These are phyloP conservation scores for Zoanthus gigantus DNA, from an alignment of 92 coral and sea anemone genomes.

Conservation along the genomic window DNA sequence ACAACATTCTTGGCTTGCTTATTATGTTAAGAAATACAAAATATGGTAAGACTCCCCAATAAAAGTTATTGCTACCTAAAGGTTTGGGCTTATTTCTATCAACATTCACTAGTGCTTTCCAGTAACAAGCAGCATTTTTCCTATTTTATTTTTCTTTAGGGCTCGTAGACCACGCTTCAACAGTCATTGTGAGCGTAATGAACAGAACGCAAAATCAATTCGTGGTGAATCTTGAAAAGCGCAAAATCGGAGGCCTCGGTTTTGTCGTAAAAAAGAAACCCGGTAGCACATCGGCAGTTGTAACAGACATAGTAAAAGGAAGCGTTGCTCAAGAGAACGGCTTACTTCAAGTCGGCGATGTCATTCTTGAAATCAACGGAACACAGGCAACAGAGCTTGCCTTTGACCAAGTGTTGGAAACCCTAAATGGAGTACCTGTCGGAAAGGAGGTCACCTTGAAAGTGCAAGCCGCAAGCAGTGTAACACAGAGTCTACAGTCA, in stretches of 20 bases:
- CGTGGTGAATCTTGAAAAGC: conserved; percentile 74
- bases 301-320: conserved; percentile 81
- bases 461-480: conserved; percentile 41
- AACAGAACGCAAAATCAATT: conserved; percentile 47
- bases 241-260: conserved; percentile 83
- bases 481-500: conserved; percentile 3
- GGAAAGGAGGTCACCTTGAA: conserved; percentile 70
- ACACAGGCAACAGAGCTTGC: conserved; percentile 61
- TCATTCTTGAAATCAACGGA: conserved; percentile 80
- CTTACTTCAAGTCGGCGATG: conserved; percentile 74
- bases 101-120: background rate
- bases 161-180: conserved; percentile 8
- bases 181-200: conserved; percentile 2
- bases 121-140: background rate
- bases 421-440: conserved; percentile 62
- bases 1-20: background rate
- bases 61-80: background rate
- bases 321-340: conserved; percentile 82
- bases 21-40: background rate
- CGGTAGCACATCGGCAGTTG: conserved; percentile 58
- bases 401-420: conserved; percentile 66
- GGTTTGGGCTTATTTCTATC: background rate
- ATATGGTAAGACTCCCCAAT: background rate
- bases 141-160: conserved; percentile 11
- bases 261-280: conserved; percentile 72